Conservation (phyloP, 2,113 vertebrate genomes). For the Chaenogobius annularis region DNA sequence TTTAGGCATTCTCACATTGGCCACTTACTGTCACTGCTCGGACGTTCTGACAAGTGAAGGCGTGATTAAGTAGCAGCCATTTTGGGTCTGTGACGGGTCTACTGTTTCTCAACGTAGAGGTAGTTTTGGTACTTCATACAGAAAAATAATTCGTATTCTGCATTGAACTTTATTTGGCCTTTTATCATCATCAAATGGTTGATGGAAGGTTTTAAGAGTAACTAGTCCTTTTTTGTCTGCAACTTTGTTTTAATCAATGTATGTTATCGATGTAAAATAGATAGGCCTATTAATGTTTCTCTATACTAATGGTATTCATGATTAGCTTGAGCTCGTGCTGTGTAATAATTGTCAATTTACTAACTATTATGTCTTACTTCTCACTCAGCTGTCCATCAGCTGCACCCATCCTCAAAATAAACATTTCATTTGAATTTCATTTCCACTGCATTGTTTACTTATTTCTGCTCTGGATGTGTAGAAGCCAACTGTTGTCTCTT, state of each 20-base stretch:
- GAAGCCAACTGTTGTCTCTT: too few species aligned
- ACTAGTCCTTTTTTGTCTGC: not conserved
- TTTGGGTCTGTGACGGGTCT: not conserved
- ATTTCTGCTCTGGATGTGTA: too few species aligned
- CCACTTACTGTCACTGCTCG: not conserved
- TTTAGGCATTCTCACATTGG: constrained; percentile 18
- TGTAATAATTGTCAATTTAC: too few species aligned
- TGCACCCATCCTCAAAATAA: too few species aligned
- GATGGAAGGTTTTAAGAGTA: not conserved
- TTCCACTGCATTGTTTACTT: not conserved
- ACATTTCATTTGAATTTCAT: too few species aligned
- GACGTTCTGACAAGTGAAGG: not conserved
- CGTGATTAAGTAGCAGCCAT: not conserved
- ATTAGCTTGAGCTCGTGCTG: too few species aligned
- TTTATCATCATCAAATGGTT: constrained; percentile 2
- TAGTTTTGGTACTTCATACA: not conserved
- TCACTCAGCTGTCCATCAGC: too few species aligned
- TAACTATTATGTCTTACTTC: too few species aligned
- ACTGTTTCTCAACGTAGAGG: not conserved
- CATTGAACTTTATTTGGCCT: not conserved
- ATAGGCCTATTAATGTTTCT: too few species aligned
- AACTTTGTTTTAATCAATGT: too few species aligned
- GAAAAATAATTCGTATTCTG: not conserved
- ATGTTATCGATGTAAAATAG: too few species aligned
- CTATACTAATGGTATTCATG: too few species aligned